Percentiles rank a stretch among this genome's conserved stretches.
Conservation (phyloP, 2,113 vertebrate genomes). For the Lagopus leucura region DNA sequence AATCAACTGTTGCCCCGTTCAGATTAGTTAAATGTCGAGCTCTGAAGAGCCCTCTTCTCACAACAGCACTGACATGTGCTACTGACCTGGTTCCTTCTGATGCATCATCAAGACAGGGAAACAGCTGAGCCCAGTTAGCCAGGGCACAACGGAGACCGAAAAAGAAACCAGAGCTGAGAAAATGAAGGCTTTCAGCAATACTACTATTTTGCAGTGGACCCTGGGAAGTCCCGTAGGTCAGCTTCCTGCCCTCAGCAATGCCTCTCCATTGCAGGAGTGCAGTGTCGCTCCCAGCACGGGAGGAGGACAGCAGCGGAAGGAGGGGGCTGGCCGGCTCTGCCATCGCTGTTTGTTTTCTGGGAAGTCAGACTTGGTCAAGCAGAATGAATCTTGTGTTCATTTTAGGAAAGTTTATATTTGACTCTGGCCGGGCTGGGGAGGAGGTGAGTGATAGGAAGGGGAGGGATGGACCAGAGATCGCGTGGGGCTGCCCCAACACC, state of each 20-base stretch:
- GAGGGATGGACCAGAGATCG: conserved; percentile 20
- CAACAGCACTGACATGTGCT: not conserved
- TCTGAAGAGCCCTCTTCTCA: not conserved
- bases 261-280: not conserved
- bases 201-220: not conserved
- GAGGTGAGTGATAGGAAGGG: conserved; percentile 62
- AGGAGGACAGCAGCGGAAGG: not conserved
- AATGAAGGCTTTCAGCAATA: not conserved
- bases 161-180: not conserved
- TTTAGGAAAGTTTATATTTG: conserved; percentile 75
- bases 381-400: conserved; percentile 52
- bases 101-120: not conserved
- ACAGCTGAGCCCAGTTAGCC: not conserved
- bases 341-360: conserved; percentile 50
- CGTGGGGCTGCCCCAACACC: conserved; percentile 32
- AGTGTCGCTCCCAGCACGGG: not conserved
- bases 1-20: not conserved
- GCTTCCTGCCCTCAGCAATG: not conserved
- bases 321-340: conserved; percentile 2
- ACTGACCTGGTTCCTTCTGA: not conserved
- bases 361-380: conserved; percentile 59
- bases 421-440: conserved; percentile 22
- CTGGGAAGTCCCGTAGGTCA: not conserved
- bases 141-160: not conserved
- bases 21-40: not conserved